Percentiles rank a stretch among this genome's conserved stretches.
These are phyloP conservation scores for Elephantulus edwardii DNA, from an alignment of 2,113 vertebrate species.

Conservation along the genomic window DNA sequence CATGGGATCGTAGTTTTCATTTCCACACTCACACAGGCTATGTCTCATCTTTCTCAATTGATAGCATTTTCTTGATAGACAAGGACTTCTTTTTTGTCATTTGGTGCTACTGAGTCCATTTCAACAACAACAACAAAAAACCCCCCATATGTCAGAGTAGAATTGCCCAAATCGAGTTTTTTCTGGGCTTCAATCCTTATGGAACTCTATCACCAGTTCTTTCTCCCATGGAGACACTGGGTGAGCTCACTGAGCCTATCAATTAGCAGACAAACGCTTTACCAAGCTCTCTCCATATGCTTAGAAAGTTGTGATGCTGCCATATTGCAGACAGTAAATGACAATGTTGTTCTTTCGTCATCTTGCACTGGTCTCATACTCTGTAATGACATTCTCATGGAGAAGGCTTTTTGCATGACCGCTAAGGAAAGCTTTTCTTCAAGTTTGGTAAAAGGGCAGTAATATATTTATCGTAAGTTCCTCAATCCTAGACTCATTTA, in stretches of 20 bases:
- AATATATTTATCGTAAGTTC: background rate
- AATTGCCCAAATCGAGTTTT: background rate
- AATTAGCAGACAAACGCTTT: background rate
- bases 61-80: background rate
- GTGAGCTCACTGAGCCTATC: background rate
- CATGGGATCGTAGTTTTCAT: background rate
- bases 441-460: background rate
- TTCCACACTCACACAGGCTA: background rate
- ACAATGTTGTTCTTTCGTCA: background rate
- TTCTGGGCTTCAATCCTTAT: background rate
- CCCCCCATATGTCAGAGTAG: background rate
- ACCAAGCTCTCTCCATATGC: too few relatives aligned
- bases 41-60: background rate
- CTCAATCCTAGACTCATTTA: background rate
- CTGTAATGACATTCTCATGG: background rate
- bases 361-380: too few relatives aligned
- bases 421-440: background rate
- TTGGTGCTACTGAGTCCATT: too few relatives aligned
- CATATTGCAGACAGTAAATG: background rate
- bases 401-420: background rate
- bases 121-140: background rate
- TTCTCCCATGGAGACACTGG: background rate
- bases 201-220: background rate
- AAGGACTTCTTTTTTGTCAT: background rate
- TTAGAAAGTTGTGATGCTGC: background rate